Base-by-base conservation (phyloP, 2,113 vertebrate species). In the Xyliphius kryptos region DNA sequence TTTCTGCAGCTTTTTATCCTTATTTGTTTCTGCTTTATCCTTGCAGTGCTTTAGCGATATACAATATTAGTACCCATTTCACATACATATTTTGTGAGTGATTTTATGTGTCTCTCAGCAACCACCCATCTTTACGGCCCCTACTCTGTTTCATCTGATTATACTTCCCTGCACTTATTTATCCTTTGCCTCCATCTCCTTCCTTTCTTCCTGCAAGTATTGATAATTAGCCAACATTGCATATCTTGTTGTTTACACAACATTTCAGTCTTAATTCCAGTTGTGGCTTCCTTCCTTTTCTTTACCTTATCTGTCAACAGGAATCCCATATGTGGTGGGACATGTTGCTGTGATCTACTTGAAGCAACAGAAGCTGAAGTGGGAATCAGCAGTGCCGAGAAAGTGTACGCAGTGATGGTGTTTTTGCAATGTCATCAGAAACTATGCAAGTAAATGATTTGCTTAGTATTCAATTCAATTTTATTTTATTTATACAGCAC, bases 231-330 rank as follows among this genome's bases (percentile, higher is more conserved):
- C n/a, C 14, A 43, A 43, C 46, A 47, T 54, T 66, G 50, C 19
- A 22, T 51, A 58, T 71, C 40, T 63, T 17, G 50, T 63, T 58
- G 48, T 53, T n/a, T 47, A n/a, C n/a, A n/a, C 43, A 12, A 5
- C 50, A 37, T 57, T 61, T 65, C 54, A 46, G 32, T 26, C 32
- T 21, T 21, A 61, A 46, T 41, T 55, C 10, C 3, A 3, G 10
- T 36, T 63, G 13, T 15, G n/a, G 44, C 12, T 56, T 44, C 8
- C n/a, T n/a, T n/a, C n/a, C n/a, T n/a, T n/a, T 56, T 37, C 58
- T 66, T 61, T 66, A 66, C 63, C 57, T 56, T 46, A 64, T 60
- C 61, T 64, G 63, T 64, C 55, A 65, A 70, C 55, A 70, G 56
- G 37, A 12, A 40, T 43, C 56, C 26, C 5, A 47, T 69, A 56